Evolutionary conservation across 2,888 invertebrate genomes (phyloP).

Genomic region (Erynnis tages): DNA sequence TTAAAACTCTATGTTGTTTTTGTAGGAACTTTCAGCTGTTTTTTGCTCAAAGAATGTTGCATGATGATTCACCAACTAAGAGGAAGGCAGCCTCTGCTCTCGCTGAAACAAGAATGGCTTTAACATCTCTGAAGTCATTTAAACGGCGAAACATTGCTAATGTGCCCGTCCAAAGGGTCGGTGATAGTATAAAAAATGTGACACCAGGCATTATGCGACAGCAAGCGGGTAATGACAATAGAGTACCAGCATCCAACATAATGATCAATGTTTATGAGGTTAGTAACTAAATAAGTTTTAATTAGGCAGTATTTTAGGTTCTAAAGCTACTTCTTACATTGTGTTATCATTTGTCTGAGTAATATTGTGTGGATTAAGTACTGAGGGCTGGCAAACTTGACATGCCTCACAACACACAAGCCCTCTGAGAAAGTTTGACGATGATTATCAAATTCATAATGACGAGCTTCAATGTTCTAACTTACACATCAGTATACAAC

Average conservation of each 20-base stretch:
- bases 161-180: constrained; percentile 75
- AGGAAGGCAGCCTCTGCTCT: constrained; percentile 82
- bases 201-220: constrained; percentile 80
- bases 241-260: constrained; percentile 69
- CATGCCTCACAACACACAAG: too few relatives aligned
- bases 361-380: too few relatives aligned
- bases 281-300: constrained; percentile 34
- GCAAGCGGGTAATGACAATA: constrained; percentile 57
- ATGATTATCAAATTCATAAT: too few relatives aligned
- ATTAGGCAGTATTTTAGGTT: too few relatives aligned
- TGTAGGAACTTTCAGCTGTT: constrained; percentile 88
- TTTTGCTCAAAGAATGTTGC: constrained; percentile 85
- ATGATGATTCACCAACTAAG: constrained; percentile 82
- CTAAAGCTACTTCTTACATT: too few relatives aligned
- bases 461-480: too few relatives aligned
- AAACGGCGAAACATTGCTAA: constrained; percentile 79
- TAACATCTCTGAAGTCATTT: constrained; percentile 87
- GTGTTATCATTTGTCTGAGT: too few relatives aligned
- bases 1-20: constrained; percentile 34
- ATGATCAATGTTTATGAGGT: constrained; percentile 82
- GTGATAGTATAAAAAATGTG: constrained; percentile 77
- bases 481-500: too few relatives aligned
- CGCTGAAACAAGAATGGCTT: constrained; percentile 87
- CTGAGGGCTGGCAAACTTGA: too few relatives aligned
- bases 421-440: too few relatives aligned